Evolutionary conservation across 1,140 invertebrate genomes (phyloP), one percentile per base, ranked within the genome.

Genomic region (Aphelenchoides avenae): DNA sequence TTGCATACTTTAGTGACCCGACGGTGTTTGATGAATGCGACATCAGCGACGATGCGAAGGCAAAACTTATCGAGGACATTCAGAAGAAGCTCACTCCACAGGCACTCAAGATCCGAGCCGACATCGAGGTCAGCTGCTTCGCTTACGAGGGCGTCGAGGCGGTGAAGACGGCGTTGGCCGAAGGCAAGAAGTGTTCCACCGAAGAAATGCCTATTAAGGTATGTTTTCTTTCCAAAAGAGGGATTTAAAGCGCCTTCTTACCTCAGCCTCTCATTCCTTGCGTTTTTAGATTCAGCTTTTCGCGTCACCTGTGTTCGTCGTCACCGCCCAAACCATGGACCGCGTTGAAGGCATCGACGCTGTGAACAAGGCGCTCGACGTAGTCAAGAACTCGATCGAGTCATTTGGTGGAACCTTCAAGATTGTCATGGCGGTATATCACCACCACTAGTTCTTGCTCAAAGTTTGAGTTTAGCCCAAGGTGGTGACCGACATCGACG

Each of bases 101-200:
- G 80, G 89, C 92, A 18, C 90, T 98, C 0, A 98, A 98, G 84
- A 24, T 93, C 31, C 65, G 72, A 64, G 40, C 72, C 77, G 83
- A 98, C 77, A 89, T 99, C 72, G 92, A 98, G 81, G 91, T 91
- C 0, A 98, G 93, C 80, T 99, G 94, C 75, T 91, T 89, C 3
- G 83, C 82, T 55, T 96, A 95, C 76, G 93, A 98, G 79, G 95
- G 95, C 27, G 95, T 99, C 70, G 93, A 98, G 83, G 95, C 95
- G 34, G 92, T 99, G 0, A 97, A 97, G 79, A 82, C 86, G 54
- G 91, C 95, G 0, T 80, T 99, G 3, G 87, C 85, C 78, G 84
- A 88, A 75, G 95, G 95, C 2, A 83, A 98, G n/a, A 85, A 87
- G 44, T 82, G 90, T 34, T 93, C 91, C 3, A 93, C 89, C 5